Evolutionary conservation across 2,888 invertebrate species (phyloP), one percentile per base, ranked within the genome.

Genomic region (Ceramica pisi): DNA sequence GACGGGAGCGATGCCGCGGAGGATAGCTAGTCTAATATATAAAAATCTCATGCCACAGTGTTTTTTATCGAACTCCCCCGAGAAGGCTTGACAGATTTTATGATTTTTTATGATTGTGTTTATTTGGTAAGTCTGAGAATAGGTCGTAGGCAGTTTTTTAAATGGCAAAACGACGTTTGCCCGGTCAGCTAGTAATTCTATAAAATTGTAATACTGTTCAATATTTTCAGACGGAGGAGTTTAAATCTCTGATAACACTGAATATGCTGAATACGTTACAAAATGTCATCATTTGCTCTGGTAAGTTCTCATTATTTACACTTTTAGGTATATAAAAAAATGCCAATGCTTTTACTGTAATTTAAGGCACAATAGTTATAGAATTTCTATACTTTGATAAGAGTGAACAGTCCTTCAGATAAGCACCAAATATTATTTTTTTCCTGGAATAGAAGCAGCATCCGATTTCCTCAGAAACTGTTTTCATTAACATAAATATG

Each of bases 191-290:
- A n/a, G n/a, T n/a, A 31, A 31, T 5, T 31, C 31, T 6, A 31
- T 26, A 4, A 50, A 2, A 35, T 70, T 19, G n/a, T n/a, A 46
- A 60, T 48, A 50, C 2, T 44, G 16, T 46, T 19, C 19, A 46
- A 81, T 85, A 78, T 83, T 96, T 96, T 67, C 95, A 99, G 98
- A 96, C 95, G 91, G 98, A 99, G 92, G 99, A 99, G 95, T 99
- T 98, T 97, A 98, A 98, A 84, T 97, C 98, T 0, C 97, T 97
- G 82, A 96, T 99, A 12, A 98, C 99, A 0, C 94, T 99, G 38
- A 99, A 98, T 89, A 97, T 99, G 85, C 95, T 99, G 68, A 99
- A 99, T 90, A 98, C 98, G 0, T 91, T 98, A 19, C 99, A 99
- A 95, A 99, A 99, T 90, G 90, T 98, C 5, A 98, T 99, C 55